Base-by-base conservation (phyloP, 2,797 vertebrate species). In the Enteromius thamalakanensis region DNA sequence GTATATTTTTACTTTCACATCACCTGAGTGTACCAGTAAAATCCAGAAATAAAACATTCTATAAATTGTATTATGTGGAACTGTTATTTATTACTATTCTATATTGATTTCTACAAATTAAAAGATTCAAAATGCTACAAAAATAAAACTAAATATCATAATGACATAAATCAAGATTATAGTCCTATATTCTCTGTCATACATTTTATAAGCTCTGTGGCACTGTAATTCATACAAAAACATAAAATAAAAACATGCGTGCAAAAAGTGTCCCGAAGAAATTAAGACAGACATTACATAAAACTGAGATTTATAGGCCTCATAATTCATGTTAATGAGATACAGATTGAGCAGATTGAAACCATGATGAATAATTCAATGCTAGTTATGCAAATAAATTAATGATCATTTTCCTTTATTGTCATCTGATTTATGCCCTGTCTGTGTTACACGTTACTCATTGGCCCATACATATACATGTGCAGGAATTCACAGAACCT, bases 311-410 rank as follows among this genome's bases (percentile, higher is more conserved):
- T 80, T 82, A 70, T 76, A 87, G 69, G 53, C 60, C 77, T 76
- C 72, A 81, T 82, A 86, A 87, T 81, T 87, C 71, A 78, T 83
- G 71, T 51, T 81, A 87, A 89, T 85, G 82, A 82, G 79, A 87
- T 70, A 85, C 82, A 87, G 79, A 84, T 55, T 82, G 85, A 80
- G 69, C 76, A 75, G 68, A 47, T 80, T 84, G 84, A 85, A 85
- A 76, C 26, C 68, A 69, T 60, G 29, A 71, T 88, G 76, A 88
- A 86, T 89, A 83, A 88, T 87, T 89, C 72, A 85, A 55, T 72
- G 34, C 79, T 74, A 78, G 77, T 85, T 85, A 88, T 83, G 74
- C 60, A 79, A 86, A 84, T 87, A 87, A 87, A 88, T 77, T 81
- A 81, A 86, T 68, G 71, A 81, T 80, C 68, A 68, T 86, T 74